Conservation (phyloP, 2,797 vertebrate species). For the Champsocephalus gunnari region DNA sequence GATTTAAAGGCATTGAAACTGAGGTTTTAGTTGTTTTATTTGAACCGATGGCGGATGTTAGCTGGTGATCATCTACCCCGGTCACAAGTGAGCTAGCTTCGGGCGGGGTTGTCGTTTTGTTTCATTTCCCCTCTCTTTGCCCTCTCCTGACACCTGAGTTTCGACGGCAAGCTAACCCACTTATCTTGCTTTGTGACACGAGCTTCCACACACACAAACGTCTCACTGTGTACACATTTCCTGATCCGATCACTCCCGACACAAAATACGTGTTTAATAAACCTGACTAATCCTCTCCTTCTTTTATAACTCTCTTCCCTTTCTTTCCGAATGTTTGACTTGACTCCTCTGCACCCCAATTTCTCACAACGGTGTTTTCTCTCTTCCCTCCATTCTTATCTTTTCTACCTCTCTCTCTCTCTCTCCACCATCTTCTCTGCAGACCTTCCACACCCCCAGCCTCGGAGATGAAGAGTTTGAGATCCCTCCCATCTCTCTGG, state of each 20-base stretch:
- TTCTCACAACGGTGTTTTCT: slow-evolving; percentile 9
- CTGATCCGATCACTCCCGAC: neutral
- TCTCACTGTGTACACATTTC: neutral
- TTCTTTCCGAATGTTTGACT: neutral
- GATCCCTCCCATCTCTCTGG: slow-evolving; percentile 93
- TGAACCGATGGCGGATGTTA: no score
- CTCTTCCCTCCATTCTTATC: neutral
- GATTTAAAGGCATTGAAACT: no score
- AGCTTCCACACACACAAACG: neutral
- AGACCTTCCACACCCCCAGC: slow-evolving; percentile 95
- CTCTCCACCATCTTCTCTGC: neutral
- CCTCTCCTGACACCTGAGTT: neutral
- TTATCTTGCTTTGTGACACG: neutral
- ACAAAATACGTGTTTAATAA: neutral
- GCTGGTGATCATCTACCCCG: no score
- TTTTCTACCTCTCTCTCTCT: no score
- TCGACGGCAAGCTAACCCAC: neutral
- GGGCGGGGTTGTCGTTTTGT: no score
- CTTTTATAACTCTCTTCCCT: neutral
- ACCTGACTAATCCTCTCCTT: neutral
- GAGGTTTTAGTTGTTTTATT: no score
- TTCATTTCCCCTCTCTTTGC: no score
- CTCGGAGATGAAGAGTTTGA: slow-evolving; percentile 96
- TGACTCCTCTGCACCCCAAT: neutral
- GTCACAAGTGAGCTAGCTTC: no score